A percentile compares a stretch with the other conserved stretches of the same genome.
Conservation (phyloP, 1,140 invertebrate genomes). For the Coboldia fuscipes region DNA sequence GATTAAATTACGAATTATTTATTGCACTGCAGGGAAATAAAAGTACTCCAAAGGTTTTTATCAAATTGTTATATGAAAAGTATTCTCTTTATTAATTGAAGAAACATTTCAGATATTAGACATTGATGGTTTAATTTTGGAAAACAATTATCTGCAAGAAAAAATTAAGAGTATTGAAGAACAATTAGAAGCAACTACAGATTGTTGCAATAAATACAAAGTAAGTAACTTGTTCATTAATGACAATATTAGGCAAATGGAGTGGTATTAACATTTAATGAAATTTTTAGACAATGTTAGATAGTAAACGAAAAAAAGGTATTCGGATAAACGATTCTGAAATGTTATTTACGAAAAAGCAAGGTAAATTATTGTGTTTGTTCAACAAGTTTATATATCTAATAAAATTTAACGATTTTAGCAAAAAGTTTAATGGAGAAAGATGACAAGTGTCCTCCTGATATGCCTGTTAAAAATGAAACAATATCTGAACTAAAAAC, state of each 20-base stretch:
- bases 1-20: conserved; percentile 62
- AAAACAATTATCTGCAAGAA: conserved; percentile 69
- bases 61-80: neutral
- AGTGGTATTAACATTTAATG: conserved; percentile 1
- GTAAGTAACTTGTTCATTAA: conserved; percentile 18
- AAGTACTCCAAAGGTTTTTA: conserved; percentile 18
- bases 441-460: too few relatives aligned
- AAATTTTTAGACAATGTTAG: conserved; percentile 29
- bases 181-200: conserved; percentile 52
- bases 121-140: conserved; percentile 56
- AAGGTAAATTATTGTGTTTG: conserved; percentile 22
- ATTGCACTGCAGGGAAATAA: conserved; percentile 36
- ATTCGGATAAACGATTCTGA: conserved; percentile 27
- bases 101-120: conserved; percentile 35
- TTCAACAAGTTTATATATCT: neutral
- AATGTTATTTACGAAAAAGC: conserved; percentile 33
- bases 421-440: conserved; percentile 42
- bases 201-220: conserved; percentile 50
- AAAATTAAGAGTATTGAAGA: conserved; percentile 55
- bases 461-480: conserved; percentile 42
- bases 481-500: conserved; percentile 51
- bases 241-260: conserved; percentile 4
- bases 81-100: neutral
- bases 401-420: conserved; percentile 17
- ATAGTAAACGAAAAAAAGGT: conserved; percentile 33